Percentiles rank a stretch among this genome's conserved stretches.
Conservation (phyloP, 2,888 invertebrate genomes). For the Steinernema scapterisci region DNA sequence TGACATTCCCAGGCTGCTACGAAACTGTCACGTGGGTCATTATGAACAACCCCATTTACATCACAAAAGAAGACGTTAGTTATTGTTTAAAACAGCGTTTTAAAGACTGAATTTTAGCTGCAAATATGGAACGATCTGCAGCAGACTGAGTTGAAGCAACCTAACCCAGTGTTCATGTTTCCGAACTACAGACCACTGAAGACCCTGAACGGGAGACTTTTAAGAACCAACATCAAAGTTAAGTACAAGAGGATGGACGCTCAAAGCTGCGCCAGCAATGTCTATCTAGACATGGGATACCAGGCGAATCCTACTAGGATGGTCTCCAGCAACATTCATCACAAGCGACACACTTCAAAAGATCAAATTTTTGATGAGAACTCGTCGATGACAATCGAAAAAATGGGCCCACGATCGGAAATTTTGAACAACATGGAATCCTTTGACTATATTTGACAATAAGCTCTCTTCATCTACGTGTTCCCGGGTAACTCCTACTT, state of each 20-base stretch:
- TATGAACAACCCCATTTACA: conserved; percentile 94
- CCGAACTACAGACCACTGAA: conserved; percentile 93
- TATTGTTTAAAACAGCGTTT: background rate
- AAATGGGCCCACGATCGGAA: background rate
- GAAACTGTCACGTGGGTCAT: conserved; percentile 99
- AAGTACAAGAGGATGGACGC: conserved; percentile 41
- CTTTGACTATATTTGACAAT: background rate
- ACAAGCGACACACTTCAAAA: background rate
- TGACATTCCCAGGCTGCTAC: conserved; percentile 79
- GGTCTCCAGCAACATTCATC: background rate
- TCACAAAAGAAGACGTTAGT: conserved; percentile 90
- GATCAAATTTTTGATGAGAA: background rate
- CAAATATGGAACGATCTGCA: conserved; percentile 65
- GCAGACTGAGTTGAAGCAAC: conserved; percentile 57
- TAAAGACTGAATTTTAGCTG: conserved; percentile 52
- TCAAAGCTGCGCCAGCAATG: conserved; percentile 56
- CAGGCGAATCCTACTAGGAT: conserved; percentile 53
- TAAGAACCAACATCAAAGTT: conserved; percentile 95
- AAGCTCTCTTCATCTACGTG: background rate
- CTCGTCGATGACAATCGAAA: background rate
- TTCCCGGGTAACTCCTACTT: background rate
- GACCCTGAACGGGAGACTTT: conserved; percentile 87
- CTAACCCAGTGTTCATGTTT: conserved; percentile 73
- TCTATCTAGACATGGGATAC: conserved; percentile 66
- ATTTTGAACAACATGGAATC: conserved; percentile 19